A percentile compares a stretch with the other conserved stretches of the same genome.
phyloP scores from a whole-genome alignment of 2,888 invertebrate species.

The Conchocele bisecta region DNA sequence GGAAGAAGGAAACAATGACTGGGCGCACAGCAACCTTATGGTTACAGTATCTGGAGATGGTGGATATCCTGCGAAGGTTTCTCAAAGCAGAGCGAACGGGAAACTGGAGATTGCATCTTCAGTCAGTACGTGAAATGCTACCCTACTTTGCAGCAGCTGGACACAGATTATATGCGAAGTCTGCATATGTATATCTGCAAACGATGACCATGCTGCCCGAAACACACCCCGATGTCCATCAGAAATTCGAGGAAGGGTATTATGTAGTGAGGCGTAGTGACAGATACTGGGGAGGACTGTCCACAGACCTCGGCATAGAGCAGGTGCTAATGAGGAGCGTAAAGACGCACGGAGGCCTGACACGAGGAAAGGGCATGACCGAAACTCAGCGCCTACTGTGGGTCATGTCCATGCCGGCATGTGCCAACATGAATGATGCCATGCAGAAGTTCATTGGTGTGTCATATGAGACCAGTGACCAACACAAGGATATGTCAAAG shows the following conservation, averaged over 20 bases:
- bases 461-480: slow-evolving; percentile 15
- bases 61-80: slow-evolving; percentile 31
- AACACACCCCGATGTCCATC: slow-evolving; percentile 36
- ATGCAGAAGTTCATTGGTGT: slow-evolving; percentile 49
- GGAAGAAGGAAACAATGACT: too few species aligned
- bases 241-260: slow-evolving; percentile 29
- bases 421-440: slow-evolving; percentile 44
- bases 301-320: slow-evolving; percentile 53
- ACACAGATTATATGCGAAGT: slow-evolving; percentile 46
- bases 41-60: slow-evolving; percentile 47
- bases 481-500: slow-evolving; percentile 30
- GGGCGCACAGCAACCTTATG: slow-evolving; percentile 36
- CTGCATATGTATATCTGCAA: slow-evolving; percentile 33
- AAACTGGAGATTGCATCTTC: slow-evolving; percentile 36
- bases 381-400: slow-evolving; percentile 40
- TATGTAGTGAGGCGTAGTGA: slow-evolving; percentile 43
- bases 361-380: slow-evolving; percentile 51
- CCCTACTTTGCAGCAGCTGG: slow-evolving; percentile 47
- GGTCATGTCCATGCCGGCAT: slow-evolving; percentile 49
- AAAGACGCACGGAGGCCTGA: slow-evolving; percentile 58
- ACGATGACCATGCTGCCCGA: slow-evolving; percentile 21
- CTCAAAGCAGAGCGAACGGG: slow-evolving; percentile 48
- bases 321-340: slow-evolving; percentile 59
- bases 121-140: slow-evolving; percentile 37
- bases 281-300: slow-evolving; percentile 44